phyloP scores from a whole-genome alignment of 2,888 invertebrate species.

The Phytoseiulus persimilis region DNA sequence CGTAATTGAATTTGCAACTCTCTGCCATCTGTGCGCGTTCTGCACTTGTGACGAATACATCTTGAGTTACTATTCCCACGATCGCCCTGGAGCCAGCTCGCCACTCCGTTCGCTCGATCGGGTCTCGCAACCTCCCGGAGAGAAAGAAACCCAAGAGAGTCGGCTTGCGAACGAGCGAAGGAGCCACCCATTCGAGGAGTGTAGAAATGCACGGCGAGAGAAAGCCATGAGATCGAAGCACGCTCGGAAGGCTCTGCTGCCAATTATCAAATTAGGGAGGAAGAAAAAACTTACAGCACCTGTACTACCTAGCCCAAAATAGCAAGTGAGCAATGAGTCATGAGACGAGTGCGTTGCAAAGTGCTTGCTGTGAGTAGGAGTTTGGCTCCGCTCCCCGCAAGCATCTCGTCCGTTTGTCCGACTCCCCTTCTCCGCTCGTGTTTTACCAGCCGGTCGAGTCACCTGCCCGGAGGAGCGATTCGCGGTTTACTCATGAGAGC shows the following conservation, averaged over 20 bases:
- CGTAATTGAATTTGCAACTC: neutral
- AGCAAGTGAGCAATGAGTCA: constrained; percentile 5
- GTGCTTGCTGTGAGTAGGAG: neutral
- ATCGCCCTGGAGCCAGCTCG: too few species aligned
- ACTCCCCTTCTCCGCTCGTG: neutral
- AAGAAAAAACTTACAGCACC: constrained; percentile 37
- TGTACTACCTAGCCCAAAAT: constrained; percentile 12
- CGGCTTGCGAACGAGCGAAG: neutral
- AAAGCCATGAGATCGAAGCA: neutral
- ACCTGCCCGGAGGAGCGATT: neutral
- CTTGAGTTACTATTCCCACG: neutral
- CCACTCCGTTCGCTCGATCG: neutral
- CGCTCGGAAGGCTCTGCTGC: neutral
- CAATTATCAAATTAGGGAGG: constrained; percentile 34
- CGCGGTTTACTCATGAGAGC: neutral
- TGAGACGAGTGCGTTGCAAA: neutral
- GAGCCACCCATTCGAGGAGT: neutral
- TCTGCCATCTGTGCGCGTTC: neutral
- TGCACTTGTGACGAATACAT: neutral
- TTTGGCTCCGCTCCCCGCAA: neutral
- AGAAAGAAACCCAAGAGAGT: neutral
- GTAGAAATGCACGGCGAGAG: neutral
- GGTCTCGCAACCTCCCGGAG: neutral
- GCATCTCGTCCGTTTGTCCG: neutral
- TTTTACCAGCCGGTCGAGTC: neutral